A percentile compares a stretch with the other conserved stretches of the same genome.
Conservation (phyloP, 2,113 vertebrate genomes). For the Gila orcuttii region DNA sequence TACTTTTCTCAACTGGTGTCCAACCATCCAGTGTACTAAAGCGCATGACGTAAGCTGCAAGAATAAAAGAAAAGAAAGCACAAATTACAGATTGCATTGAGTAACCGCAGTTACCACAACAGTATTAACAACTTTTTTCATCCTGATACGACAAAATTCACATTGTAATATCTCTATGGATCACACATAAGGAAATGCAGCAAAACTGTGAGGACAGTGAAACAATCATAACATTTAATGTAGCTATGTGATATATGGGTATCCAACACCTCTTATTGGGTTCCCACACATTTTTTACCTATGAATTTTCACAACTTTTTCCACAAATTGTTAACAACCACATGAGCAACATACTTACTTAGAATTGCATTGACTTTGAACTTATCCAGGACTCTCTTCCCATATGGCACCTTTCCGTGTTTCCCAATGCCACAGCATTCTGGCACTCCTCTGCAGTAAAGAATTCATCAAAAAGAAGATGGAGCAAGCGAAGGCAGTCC, state of each 20-base stretch:
- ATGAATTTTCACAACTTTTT: slow-evolving; percentile 1
- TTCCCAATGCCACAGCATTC: slow-evolving; percentile 49
- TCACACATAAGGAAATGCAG: too few relatives aligned
- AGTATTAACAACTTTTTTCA: too few relatives aligned
- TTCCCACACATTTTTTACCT: not conserved
- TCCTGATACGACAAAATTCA: too few relatives aligned
- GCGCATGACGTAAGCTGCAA: not conserved
- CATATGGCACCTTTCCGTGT: slow-evolving; percentile 46
- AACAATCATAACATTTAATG: not conserved
- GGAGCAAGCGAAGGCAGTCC: slow-evolving; percentile 38
- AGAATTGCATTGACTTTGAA: slow-evolving; percentile 40
- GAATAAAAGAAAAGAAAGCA: too few relatives aligned
- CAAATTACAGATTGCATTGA: too few relatives aligned
- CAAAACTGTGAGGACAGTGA: too few relatives aligned
- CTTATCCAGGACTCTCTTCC: slow-evolving; percentile 39
- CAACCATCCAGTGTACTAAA: not conserved
- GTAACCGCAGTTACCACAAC: too few relatives aligned
- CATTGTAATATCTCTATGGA: too few relatives aligned
- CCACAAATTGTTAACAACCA: slow-evolving; percentile 9
- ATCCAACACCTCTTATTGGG: slow-evolving; percentile 1
- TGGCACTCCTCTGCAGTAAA: slow-evolving; percentile 47
- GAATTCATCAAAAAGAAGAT: slow-evolving; percentile 48
- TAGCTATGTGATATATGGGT: slow-evolving; percentile 7
- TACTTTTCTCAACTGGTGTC: not conserved
- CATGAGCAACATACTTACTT: slow-evolving; percentile 44